Evolutionary conservation across 2,797 vertebrate species (phyloP), one percentile per base, ranked within the genome.

Genomic region (Neomorphus geoffroyi): DNA sequence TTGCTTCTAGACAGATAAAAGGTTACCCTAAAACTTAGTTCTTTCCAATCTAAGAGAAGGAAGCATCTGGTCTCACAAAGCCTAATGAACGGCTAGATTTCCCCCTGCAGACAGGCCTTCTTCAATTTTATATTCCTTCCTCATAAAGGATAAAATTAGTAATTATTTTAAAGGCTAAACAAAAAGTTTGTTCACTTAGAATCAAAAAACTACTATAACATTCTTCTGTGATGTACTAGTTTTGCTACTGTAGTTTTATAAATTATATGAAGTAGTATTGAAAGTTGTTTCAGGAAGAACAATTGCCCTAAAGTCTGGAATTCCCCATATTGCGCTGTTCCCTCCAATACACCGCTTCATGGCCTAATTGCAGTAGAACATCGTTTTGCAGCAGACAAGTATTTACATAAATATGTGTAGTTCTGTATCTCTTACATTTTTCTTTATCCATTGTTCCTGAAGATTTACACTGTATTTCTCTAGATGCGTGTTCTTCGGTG

Each of bases 371-470:
- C 50, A 80, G 33, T 3, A 79, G 27, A 79, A 88, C 6, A 27
- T 32, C 2, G 7, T 37, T 80, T 77, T 85, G 26, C 23, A 57
- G 24, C 18, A 64, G 51, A 50, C 80, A 80, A 87, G 10, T 15
- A n/a, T 87, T 60, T 50, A 77, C 21, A 71, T 5, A 27, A 21
- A 67, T n/a, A 78, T 0, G 0, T 21, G 13, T 9, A 69, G 48
- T 51, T 86, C 35, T 69, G 33, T 30, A 89, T 62, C 37, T 86
- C 85, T 96, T 92, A 98, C 97, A 60, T 93, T 91, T 90, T 90
- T 93, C 85, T 81, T 94, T 65, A 72, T 24, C 57, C 9, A 5
- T 7, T 71, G 45, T 13, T 94, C 58, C 92, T 39, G 88, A 85
- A 94, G 88, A 86, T 84, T 92, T 93, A 79, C 37, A 58, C 2